A percentile compares a stretch with the other conserved stretches of the same genome.
Conservation (phyloP, 2,888 invertebrate species). For the Drosophila buzzatii region DNA sequence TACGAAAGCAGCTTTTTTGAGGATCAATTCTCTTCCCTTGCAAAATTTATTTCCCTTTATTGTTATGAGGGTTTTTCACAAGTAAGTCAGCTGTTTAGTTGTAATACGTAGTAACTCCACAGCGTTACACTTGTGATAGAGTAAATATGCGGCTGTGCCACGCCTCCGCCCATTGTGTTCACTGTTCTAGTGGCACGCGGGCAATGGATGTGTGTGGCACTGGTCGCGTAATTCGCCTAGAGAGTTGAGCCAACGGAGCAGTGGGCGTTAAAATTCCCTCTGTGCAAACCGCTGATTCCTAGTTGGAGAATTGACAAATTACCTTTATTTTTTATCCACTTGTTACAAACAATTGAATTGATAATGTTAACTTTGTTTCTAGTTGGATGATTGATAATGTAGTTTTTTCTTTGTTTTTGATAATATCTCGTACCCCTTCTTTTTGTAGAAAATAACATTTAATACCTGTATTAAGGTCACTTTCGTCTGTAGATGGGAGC, state of each 20-base stretch:
- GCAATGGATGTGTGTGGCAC: conserved; percentile 62
- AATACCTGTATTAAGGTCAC: conserved; percentile 1
- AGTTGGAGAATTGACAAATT: conserved; percentile 81
- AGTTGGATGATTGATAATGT: not conserved
- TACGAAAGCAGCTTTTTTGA: not conserved
- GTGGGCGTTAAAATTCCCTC: not conserved
- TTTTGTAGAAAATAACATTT: not conserved
- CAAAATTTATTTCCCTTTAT: not conserved
- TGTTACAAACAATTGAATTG: no score
- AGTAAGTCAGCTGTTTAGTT: conserved; percentile 83
- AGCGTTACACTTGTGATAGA: conserved; percentile 84
- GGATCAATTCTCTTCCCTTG: not conserved
- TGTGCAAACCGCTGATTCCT: conserved; percentile 60
- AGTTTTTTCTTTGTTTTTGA: not conserved
- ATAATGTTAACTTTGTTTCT: not conserved
- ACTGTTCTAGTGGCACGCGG: conserved; percentile 82
- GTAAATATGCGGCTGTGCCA: conserved; percentile 63
- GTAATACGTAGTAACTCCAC: conserved; percentile 59
- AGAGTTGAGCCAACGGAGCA: conserved; percentile 78
- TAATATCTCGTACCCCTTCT: not conserved
- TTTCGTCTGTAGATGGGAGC: not conserved
- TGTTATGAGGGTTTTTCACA: conserved; percentile 60
- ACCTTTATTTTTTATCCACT: not conserved
- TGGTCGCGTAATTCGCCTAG: conserved; percentile 77
- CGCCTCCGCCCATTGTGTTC: conserved; percentile 56